Percentiles rank a stretch among this genome's conserved stretches.
These are phyloP conservation scores for Pelodiscus sinensis DNA, from an alignment of 2,113 vertebrate genomes.

Conservation along the genomic window DNA sequence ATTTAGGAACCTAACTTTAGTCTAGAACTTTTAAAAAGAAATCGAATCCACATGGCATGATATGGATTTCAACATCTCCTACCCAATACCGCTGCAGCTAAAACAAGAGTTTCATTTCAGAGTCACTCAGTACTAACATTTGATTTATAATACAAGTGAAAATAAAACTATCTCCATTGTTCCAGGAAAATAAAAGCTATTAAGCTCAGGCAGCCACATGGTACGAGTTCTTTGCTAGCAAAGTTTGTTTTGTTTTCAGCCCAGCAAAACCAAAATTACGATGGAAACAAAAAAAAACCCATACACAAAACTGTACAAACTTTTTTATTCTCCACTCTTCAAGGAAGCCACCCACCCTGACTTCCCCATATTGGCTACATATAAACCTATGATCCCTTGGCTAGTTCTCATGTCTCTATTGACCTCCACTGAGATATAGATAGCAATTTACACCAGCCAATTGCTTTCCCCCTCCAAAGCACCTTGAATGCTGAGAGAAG, in stretches of 20 bases:
- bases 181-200: neutral
- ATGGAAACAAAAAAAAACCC: neutral
- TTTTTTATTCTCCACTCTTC: neutral
- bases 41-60: neutral
- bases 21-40: too few relatives aligned
- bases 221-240: neutral
- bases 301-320: neutral
- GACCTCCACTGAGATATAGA: neutral
- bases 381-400: neutral
- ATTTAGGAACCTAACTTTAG: neutral
- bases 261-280: fast-evolving
- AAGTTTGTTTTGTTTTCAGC: neutral
- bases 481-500: slow-evolving; percentile 18
- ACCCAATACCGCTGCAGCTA: fast-evolving
- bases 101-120: neutral
- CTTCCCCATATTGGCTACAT: neutral
- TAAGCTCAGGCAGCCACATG: neutral
- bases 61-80: neutral
- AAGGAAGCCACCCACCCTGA: neutral
- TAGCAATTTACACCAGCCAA: neutral
- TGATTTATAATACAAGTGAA: neutral
- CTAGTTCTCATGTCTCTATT: neutral
- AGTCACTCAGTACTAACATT: neutral
- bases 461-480: neutral
- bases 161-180: neutral